Conservation (phyloP, 2,888 invertebrate species). For the Limnephilus rhombicus region DNA sequence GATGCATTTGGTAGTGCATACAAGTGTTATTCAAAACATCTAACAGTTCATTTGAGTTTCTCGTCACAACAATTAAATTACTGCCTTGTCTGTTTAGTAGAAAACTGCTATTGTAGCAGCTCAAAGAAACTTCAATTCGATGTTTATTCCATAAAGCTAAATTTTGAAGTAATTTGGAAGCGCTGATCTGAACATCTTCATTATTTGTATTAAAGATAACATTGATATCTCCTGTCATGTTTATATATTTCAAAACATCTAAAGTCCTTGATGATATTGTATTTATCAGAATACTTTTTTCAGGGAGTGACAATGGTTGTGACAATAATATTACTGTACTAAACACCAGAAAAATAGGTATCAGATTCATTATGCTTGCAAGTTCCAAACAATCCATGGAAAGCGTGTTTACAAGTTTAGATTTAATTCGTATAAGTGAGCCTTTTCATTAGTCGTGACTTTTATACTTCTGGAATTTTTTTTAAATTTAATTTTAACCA, state of each 20-base stretch:
- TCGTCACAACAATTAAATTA: background rate
- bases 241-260: background rate
- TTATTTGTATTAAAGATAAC: background rate
- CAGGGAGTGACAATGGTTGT: background rate
- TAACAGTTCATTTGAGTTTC: background rate
- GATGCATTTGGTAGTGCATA: background rate
- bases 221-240: background rate
- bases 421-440: too few species aligned
- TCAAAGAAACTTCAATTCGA: background rate
- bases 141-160: background rate
- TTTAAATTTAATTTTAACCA: too few species aligned
- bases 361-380: background rate
- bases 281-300: background rate
- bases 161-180: background rate
- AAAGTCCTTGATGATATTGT: background rate
- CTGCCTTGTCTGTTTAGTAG: background rate
- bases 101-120: background rate
- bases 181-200: background rate
- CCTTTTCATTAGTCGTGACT: too few species aligned
- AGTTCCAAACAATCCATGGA: too few species aligned
- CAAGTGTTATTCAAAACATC: slow-evolving; percentile 3
- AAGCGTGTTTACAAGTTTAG: too few species aligned
- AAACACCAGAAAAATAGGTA: background rate
- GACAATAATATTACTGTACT: background rate
- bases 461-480: too few species aligned